A percentile compares a stretch with the other conserved stretches of the same genome.
Conservation (phyloP, 2,888 invertebrate species). For the Lasioglossum malachurum region DNA sequence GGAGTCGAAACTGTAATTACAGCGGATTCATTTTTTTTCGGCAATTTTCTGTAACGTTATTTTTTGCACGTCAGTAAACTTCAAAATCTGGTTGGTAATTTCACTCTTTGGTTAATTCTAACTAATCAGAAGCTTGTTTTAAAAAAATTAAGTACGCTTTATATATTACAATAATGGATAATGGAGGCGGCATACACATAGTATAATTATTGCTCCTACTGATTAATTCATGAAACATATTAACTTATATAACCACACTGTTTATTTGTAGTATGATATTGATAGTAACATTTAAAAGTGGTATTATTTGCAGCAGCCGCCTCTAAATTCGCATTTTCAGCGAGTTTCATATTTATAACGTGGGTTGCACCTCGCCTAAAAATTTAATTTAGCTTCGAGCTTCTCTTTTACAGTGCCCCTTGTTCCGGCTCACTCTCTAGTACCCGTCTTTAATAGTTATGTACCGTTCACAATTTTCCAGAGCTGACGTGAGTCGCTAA, state of each 20-base stretch:
- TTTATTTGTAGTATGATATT: background rate
- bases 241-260: background rate
- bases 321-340: background rate
- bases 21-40: background rate
- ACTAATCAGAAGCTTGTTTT: background rate
- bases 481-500: slow-evolving; percentile 17
- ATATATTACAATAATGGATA: too few relatives aligned
- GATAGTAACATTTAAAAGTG: background rate
- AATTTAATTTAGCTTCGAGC: slow-evolving; percentile 7
- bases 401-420: slow-evolving; percentile 7
- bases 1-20: background rate
- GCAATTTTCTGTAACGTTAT: background rate
- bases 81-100: background rate
- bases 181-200: too few relatives aligned
- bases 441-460: slow-evolving; percentile 21
- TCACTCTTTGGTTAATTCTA: background rate
- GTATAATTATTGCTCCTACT: background rate
- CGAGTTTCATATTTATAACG: background rate
- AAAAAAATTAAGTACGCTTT: too few relatives aligned
- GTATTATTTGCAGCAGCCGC: background rate
- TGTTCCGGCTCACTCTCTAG: slow-evolving; percentile 1
- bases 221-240: background rate
- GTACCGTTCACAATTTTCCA: slow-evolving; percentile 16
- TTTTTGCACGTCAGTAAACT: background rate
- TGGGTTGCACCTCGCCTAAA: background rate